Base-by-base conservation (phyloP, 2,113 vertebrate species). In the Tachycineta bicolor region DNA sequence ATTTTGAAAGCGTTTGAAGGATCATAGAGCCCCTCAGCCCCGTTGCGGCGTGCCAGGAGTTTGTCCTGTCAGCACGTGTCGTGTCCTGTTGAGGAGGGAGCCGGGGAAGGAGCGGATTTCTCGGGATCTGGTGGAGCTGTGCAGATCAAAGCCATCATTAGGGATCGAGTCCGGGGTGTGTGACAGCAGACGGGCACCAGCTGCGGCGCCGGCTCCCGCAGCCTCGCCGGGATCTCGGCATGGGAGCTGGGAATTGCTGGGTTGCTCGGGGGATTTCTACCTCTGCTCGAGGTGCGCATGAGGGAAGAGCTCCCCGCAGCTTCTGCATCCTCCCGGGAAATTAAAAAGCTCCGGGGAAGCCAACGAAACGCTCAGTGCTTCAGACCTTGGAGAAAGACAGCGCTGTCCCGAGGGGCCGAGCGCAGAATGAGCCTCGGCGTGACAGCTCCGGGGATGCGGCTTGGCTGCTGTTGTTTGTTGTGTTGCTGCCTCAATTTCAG, bases 371-470 rank as follows among this genome's bases (percentile, higher is more conserved):
- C 47, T 56, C 8, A 1, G 10, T 11, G 52, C 70, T 58, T 43
- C 76, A 39, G 5, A 9, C n/a, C 83, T 55, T 10, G 20, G 59
- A n/a, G 79, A 60, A 63, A 39, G 83, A 28, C 22, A 13, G 13
- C 34, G 6, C 25, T 46, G 22, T 78, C 29, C 68, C 33, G 1
- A 43, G 83, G 87, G 75, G 26, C 26, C 2, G 41, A 18, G 58
- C 14, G 26, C 47, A 11, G 59, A 10, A 8, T 0, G 63, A 52
- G 55, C 43, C 74, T 70, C 44, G 0, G 0, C 0, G 5, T 33
- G 63, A 28, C 23, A 39, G 81, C 70, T 37, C 53, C 12, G 1
- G 5, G 55, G 44, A 28, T 26, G 47, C 5, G 24, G 1, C 49
- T 24, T 7, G 34, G 44, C 59, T 91, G 62, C 53, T 80, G 5